Evolutionary conservation across 2,888 invertebrate species (phyloP).

Genomic region (Pammene aurita): DNA sequence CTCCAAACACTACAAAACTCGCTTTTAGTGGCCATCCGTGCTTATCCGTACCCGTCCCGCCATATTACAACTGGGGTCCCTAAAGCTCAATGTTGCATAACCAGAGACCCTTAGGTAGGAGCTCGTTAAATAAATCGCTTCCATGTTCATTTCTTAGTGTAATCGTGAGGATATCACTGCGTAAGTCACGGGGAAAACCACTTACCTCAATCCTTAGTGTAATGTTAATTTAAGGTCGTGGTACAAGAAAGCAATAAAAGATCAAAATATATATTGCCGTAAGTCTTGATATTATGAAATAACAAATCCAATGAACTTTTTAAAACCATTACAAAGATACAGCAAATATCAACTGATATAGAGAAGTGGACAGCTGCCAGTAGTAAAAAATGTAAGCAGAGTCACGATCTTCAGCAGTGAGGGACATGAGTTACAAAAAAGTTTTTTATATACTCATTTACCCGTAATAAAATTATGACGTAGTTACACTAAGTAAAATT

Average conservation of each 20-base stretch:
- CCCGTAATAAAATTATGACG: too few relatives aligned
- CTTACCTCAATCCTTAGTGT: constrained; percentile 33
- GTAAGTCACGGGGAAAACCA: constrained; percentile 41
- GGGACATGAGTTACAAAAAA: too few relatives aligned
- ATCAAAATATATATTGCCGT: too few relatives aligned
- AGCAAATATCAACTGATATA: too few relatives aligned
- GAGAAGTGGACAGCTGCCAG: too few relatives aligned
- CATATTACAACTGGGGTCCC: constrained; percentile 13
- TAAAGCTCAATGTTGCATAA: constrained; percentile 43
- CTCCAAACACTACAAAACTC: constrained; percentile 7
- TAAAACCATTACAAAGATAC: too few relatives aligned
- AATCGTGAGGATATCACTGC: constrained; percentile 34
- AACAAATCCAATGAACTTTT: too few relatives aligned
- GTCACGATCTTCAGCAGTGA: too few relatives aligned
- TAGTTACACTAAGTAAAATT: too few relatives aligned
- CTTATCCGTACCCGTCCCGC: constrained; percentile 17
- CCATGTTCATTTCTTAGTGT: constrained; percentile 40
- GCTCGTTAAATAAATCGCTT: constrained; percentile 44
- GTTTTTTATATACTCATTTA: too few relatives aligned
- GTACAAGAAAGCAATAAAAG: constrained; percentile 6
- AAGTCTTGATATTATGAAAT: not conserved
- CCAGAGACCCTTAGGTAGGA: constrained; percentile 41
- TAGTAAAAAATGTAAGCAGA: too few relatives aligned
- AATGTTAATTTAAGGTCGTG: constrained; percentile 32
- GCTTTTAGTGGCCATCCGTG: constrained; percentile 25